phyloP scores from a whole-genome alignment of 2,113 vertebrate species.

The Xiphophorus couchianus region DNA sequence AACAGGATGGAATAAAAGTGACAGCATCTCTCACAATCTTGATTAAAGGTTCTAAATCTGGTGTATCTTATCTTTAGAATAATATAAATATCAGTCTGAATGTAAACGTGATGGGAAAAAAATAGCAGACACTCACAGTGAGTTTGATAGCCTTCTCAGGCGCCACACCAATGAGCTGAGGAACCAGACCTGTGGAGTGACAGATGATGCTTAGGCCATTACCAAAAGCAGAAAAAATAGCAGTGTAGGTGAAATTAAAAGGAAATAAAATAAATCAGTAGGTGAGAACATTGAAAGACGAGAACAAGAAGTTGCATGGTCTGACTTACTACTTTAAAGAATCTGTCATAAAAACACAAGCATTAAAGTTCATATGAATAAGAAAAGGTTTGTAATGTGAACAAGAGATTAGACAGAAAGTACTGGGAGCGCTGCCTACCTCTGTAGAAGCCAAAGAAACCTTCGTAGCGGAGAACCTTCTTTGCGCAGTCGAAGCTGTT shows the following conservation, averaged over 20 bases:
- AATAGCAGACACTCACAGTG: conserved; percentile 85
- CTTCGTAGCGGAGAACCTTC: conserved; percentile 96
- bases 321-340: too few species aligned
- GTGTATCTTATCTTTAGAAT: too few species aligned
- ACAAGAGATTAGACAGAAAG: background rate
- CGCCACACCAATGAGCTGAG: conserved; percentile 97
- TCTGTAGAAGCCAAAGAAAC: conserved; percentile 96
- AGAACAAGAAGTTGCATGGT: too few species aligned
- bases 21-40: too few species aligned
- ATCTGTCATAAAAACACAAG: too few species aligned
- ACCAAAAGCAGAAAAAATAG: background rate
- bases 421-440: conserved; percentile 71
- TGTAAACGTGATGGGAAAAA: background rate
- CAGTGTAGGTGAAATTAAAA: background rate
- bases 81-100: background rate
- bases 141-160: conserved; percentile 99
- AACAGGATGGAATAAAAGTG: too few species aligned
- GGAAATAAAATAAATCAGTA: background rate
- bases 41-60: too few species aligned
- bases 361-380: too few species aligned
- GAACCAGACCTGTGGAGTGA: conserved; percentile 88
- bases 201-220: background rate
- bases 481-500: conserved; percentile 98
- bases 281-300: too few species aligned
- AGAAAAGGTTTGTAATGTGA: background rate